Base-by-base conservation (phyloP, 2,113 vertebrate genomes). In the Leucosticte australis region DNA sequence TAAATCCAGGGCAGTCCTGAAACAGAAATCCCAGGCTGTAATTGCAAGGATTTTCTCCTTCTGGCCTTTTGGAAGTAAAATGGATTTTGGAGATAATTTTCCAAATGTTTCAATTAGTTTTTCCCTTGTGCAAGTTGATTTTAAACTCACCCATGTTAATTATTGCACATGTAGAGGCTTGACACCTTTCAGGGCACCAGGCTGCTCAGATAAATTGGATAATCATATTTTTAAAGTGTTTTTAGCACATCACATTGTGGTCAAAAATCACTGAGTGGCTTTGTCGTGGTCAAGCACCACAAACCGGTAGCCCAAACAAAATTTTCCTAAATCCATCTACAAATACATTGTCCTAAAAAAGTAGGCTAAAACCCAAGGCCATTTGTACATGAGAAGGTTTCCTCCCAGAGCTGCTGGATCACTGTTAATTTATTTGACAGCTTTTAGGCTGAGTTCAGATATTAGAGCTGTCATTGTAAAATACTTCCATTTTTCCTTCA, bases 381-480 rank as follows among this genome's bases (percentile, higher is more conserved):
- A 31, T 89, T 83, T 81, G 88, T 69, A 73, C 46, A 52, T 50
- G 55, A 89, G 62, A 89, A 92, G 47, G 70, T 86, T 92, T 71
- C 23, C 83, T 78, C 68, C 42, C 87, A 44, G 80, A 83, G 65
- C n/a, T 69, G 65, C 81, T 64, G 20, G 80, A 63, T 96, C 87
- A 70, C 87, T 67, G 42, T 76, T 95, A 88, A 96, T 94, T 95
- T 96, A 90, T 93, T 52, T 92, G 92, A 92, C 82, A 90, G 62
- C 68, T 89, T 82, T 95, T 73, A 76, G 86, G 57, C 94, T 73
- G 64, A 64, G 68, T 46, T 88, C 4, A 7, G 84, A 50, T 94
- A 96, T 97, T 82, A 90, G 81, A 92, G 33, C 71, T 91, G 87
- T 91, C 92, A 91, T 64, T 77, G 88, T 65, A 90, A 96, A 95